Evolutionary conservation across 2,797 vertebrate genomes (phyloP).

Genomic region (Gallinago stenura): DNA sequence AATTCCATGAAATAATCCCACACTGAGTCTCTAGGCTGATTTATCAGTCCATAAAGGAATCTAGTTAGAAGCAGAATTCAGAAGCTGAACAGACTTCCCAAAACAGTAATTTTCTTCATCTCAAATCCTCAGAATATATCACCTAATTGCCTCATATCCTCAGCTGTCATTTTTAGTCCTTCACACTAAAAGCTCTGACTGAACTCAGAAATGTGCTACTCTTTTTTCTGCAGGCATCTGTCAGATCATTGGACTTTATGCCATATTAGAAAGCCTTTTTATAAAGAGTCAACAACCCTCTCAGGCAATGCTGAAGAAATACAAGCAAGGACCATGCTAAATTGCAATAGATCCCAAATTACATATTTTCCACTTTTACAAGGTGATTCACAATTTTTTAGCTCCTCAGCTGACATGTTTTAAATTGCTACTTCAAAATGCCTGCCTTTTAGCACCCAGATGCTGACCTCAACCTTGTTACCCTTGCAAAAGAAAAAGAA

Average conservation of each 20-base stretch:
- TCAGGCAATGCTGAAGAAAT: not conserved
- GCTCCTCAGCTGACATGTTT: not conserved
- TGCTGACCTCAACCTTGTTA: not conserved
- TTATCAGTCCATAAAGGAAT: not conserved
- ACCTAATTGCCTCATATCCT: not conserved
- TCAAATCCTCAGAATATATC: not conserved
- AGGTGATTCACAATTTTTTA: not conserved
- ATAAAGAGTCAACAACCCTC: not conserved
- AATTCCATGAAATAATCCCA: not conserved
- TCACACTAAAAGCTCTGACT: not conserved
- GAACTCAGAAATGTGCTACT: not conserved
- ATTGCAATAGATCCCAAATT: not conserved
- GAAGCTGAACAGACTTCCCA: not conserved
- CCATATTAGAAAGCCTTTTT: not conserved
- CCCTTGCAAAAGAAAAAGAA: not conserved
- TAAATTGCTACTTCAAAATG: not conserved
- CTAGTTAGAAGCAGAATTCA: not conserved
- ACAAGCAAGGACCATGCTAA: not conserved
- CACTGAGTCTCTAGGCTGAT: not conserved
- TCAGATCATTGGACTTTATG: not conserved
- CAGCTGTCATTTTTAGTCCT: not conserved
- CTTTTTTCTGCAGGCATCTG: not conserved
- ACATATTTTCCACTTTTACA: not conserved
- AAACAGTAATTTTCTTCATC: not conserved
- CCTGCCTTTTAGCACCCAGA: not conserved